A percentile compares a stretch with the other conserved stretches of the same genome.
These are phyloP conservation scores for Pogonocichla stellata DNA, from an alignment of 2,113 vertebrate species.

Conservation along the genomic window DNA sequence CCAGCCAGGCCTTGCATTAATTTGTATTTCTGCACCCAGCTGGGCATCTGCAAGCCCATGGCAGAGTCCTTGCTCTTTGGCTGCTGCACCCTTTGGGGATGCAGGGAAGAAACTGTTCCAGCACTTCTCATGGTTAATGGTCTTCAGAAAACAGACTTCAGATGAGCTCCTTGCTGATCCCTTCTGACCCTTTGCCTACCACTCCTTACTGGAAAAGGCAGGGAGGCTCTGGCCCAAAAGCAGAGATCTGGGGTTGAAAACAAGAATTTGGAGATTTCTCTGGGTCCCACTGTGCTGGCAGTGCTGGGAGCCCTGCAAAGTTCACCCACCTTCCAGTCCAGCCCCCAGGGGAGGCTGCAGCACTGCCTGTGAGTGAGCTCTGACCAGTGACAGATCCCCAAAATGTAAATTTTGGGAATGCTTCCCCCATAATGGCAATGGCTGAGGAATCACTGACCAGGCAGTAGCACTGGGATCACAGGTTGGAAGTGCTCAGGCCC, in stretches of 20 bases:
- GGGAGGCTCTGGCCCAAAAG: not conserved
- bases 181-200: not conserved
- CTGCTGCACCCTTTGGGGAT: not conserved
- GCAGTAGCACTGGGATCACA: not conserved
- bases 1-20: not conserved
- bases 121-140: too few relatives aligned
- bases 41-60: not conserved
- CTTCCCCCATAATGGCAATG: rapidly evolving
- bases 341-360: not conserved
- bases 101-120: not conserved
- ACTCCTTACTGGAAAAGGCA: not conserved
- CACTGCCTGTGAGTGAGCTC: rapidly evolving
- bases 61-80: not conserved
- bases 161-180: not conserved
- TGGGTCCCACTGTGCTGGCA: not conserved
- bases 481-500: rapidly evolving
- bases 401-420: rapidly evolving
- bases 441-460: not conserved
- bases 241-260: not conserved
- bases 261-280: rapidly evolving
- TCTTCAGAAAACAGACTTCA: not conserved
- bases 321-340: not conserved
- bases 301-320: not conserved
- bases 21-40: not conserved
- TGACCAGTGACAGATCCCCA: not conserved